Base-by-base conservation (phyloP, 1,140 invertebrate genomes). In the Lordiphosa stackelbergi region DNA sequence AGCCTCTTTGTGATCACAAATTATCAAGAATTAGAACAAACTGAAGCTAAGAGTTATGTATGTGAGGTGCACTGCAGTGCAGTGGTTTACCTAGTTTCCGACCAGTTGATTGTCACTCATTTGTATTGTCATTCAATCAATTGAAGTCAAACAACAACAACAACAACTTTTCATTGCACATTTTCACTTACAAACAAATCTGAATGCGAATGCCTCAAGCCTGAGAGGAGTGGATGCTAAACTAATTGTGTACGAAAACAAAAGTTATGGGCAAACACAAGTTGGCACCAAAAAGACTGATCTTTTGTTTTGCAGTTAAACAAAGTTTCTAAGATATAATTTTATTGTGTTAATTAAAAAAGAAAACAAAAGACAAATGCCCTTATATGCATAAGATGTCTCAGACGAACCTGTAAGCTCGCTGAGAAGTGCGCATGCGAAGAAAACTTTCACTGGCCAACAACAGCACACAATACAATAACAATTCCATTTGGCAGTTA, bases 291-390 rank as follows among this genome's bases (percentile, higher is more conserved):
- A 49, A 42, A 69, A 69, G 77, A 19, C 19, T 19, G 19, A 19
- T 81, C 70, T 31, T 59, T 48, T 52, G 45, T 47, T 24, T 63
- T 48, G 46, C 35, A 53, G 47, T 36, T 49, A 24, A 24, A 24
- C 22, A 24, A 24, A 24, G 22, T 53, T 47, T 55, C 24, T 40
- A 40, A 36, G 42, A 59, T 51, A 57, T 74, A 84, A 84, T 69
- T 81, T 73, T 68, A 84, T 69, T 63, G 77, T 77, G 77, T 77
- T 83, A 83, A 83, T 83, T 83, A 83, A 83, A 83, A 77, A 77
- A 63, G 61, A 72, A 77, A 83, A 83, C 72, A 83, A 83, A 69
- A 41, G 41, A 38, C 47, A 69, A 68, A 75, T 84, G 64, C 77
- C 77, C 77, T 83, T 83, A 84, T 83, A 83, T 83, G 77, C 48